phyloP scores from a whole-genome alignment of 2,113 vertebrate genomes.

The Pao palembangensis region DNA sequence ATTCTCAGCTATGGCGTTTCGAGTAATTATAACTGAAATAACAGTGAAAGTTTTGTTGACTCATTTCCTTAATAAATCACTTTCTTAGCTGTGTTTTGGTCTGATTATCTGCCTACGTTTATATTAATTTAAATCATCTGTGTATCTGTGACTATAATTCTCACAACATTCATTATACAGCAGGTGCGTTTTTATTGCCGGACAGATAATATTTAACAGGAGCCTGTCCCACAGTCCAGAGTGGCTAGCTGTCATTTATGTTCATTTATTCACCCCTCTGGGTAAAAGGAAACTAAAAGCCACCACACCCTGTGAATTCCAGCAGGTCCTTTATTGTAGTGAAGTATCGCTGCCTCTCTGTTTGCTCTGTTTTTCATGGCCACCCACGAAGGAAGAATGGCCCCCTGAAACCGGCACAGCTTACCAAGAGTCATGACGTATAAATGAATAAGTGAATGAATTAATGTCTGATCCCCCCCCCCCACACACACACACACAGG shows the following conservation, averaged over 20 bases:
- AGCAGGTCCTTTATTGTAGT: conserved; percentile 39
- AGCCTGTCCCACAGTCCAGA: too few relatives aligned
- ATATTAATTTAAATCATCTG: too few relatives aligned
- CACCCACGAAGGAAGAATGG: conserved; percentile 40
- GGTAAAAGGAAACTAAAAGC: not conserved
- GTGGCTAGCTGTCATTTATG: too few relatives aligned
- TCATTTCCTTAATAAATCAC: too few relatives aligned
- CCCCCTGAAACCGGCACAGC: conserved; percentile 39
- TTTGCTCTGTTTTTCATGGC: conserved; percentile 55
- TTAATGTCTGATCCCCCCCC: conserved; percentile 10
- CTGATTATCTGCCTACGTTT: too few relatives aligned
- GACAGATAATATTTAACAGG: too few relatives aligned
- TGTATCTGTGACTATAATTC: too few relatives aligned
- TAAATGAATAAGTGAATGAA: conserved; percentile 5
- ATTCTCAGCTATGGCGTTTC: not conserved
- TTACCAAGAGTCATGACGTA: conserved; percentile 28
- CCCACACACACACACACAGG: not conserved
- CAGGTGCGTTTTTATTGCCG: too few relatives aligned
- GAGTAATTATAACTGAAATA: not conserved
- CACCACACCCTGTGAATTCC: conserved; percentile 55
- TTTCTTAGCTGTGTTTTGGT: too few relatives aligned
- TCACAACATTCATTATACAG: too few relatives aligned
- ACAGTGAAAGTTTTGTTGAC: too few relatives aligned
- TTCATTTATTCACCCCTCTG: too few relatives aligned
- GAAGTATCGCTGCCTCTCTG: conserved; percentile 45